Evolutionary conservation across 2,888 invertebrate genomes (phyloP).

Genomic region (Formica aserva): DNA sequence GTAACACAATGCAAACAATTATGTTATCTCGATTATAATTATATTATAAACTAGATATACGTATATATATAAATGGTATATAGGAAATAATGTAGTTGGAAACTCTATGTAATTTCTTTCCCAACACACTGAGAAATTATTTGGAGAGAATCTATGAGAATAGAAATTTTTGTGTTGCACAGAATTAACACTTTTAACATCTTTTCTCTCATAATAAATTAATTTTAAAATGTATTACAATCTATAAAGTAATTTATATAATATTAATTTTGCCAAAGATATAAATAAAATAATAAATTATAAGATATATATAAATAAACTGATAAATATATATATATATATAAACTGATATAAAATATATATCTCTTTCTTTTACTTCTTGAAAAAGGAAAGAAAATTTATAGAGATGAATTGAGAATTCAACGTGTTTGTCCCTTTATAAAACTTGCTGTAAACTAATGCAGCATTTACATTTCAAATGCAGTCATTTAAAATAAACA

Average conservation of each 20-base stretch:
- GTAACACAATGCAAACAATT: conserved; percentile 2
- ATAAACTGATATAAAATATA: no score
- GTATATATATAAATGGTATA: neutral
- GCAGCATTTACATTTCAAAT: neutral
- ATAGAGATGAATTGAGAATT: neutral
- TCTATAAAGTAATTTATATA: neutral
- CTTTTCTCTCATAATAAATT: neutral
- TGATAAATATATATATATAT: neutral
- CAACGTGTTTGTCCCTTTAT: neutral
- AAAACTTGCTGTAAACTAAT: neutral
- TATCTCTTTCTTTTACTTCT: no score
- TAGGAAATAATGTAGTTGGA: neutral
- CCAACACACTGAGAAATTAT: neutral
- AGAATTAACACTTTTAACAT: neutral
- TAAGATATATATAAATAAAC: no score
- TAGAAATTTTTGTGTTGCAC: neutral
- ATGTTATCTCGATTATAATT: conserved; percentile 7
- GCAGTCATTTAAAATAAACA: neutral
- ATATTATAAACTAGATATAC: neutral
- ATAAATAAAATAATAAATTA: neutral
- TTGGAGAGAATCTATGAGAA: neutral
- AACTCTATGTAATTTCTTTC: neutral
- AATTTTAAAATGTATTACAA: neutral
- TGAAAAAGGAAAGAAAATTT: neutral
- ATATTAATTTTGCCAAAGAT: neutral